Base-by-base conservation (phyloP, 2,888 invertebrate genomes). In the Monopis laevigella region DNA sequence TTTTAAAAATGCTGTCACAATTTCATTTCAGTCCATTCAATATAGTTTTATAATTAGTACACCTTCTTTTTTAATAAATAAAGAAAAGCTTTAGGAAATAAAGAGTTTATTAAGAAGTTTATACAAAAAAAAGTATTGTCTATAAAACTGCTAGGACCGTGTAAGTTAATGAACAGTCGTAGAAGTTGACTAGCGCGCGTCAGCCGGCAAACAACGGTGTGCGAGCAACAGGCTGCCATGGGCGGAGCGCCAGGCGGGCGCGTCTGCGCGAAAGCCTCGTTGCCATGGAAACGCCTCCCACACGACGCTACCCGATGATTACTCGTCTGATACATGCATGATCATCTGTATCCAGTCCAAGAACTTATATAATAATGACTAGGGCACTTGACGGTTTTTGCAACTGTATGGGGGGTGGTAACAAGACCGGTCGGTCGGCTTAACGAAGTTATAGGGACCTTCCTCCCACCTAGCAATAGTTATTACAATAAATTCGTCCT, bases 191-290 rank as follows among this genome's bases (percentile, higher is more conserved):
- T 78, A 75, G 66, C 72, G 70, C 39, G 43, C 34, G 43, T 19
- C 27, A 29, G 32, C 13, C 36, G 35, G 26, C 42, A 27, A 35
- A 13, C 19, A 39, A 48, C 60, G 65, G 55, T 56, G 47, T n/a
- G 49, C 56, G 59, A 75, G 72, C 81, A 78, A 81, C 80, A 80
- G 82, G 80, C 78, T 66, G 69, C 56, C 54, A 50, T 48, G 51
- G 78, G 75, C 68, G 75, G 72, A 65, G 72, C 59, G 50, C n/a
- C 51, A 40, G 47, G 49, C 41, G 46, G 50, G 47, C 63, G 66
- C 69, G 73, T 52, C 59, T 73, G 81, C 82, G 82, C 55, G 45
- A 47, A 42, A 44, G 45, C 43, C 40, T 56, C 50, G 82, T 82
- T 70, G 61, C 65, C 61, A 78, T 81, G 72, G 60, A 63, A 51